Percentiles rank a stretch among this genome's conserved stretches.
These are phyloP conservation scores for Spheniscus humboldti DNA, from an alignment of 2,797 vertebrate species.

Conservation along the genomic window DNA sequence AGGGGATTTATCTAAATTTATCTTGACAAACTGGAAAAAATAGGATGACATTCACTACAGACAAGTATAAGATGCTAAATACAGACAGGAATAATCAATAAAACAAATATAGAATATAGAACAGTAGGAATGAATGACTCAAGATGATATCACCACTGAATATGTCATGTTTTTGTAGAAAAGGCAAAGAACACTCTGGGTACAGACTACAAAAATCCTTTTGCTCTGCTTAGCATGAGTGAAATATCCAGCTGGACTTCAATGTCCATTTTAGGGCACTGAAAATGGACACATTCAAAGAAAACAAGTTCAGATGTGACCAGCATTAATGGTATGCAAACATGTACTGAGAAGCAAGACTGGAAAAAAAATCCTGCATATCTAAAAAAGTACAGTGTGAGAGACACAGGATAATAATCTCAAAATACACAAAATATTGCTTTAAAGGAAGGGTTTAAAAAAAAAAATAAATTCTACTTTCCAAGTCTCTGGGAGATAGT, in stretches of 20 bases:
- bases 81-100: not conserved
- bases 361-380: not conserved
- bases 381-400: not conserved
- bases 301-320: not conserved
- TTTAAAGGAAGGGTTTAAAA: not conserved
- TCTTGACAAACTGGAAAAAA: not conserved
- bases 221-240: not conserved
- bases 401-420: not conserved
- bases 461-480: not conserved
- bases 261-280: not conserved
- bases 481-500: not conserved
- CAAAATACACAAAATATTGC: not conserved
- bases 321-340: not conserved
- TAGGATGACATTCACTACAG: not conserved
- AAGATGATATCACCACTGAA: not conserved
- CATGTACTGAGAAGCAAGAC: not conserved
- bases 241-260: not conserved
- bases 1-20: not conserved
- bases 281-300: not conserved
- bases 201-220: not conserved
- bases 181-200: not conserved
- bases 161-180: not conserved
- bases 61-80: not conserved
- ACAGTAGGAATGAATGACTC: not conserved
- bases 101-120: not conserved